These are phyloP conservation scores for Vulpes vulpes DNA, from an alignment of 2,113 vertebrate genomes.

Conservation along the genomic window DNA sequence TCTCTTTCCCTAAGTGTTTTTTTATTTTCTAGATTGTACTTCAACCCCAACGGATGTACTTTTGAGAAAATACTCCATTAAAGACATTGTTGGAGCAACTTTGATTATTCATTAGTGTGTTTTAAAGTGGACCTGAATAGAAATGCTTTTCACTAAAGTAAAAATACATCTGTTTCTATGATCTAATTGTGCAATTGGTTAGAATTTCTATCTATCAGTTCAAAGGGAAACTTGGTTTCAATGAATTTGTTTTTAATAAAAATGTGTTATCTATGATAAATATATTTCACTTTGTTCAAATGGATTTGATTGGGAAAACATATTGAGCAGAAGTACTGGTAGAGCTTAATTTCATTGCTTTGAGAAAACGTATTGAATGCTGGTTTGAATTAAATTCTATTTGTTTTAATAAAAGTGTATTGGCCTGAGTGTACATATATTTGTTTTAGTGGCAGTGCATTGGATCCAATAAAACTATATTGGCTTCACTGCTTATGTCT, in stretches of 20 bases:
- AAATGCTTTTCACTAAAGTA: constrained; percentile 79
- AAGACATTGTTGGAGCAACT: constrained; percentile 61
- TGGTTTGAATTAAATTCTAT: constrained; percentile 91
- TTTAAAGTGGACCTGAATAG: constrained; percentile 66
- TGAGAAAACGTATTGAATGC: constrained; percentile 86
- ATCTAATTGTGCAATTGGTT: constrained; percentile 79
- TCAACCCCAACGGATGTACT: constrained; percentile 54
- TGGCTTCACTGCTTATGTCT: constrained; percentile 91
- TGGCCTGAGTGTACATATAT: constrained; percentile 89
- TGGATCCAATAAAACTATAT: constrained; percentile 92
- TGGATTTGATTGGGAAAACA: constrained; percentile 87
- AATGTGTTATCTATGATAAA: constrained; percentile 87
- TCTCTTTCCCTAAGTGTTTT: constrained; percentile 18
- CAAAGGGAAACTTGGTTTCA: constrained; percentile 83
- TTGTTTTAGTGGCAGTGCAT: constrained; percentile 90
- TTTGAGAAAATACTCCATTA: constrained; percentile 67
- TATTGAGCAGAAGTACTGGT: constrained; percentile 85
- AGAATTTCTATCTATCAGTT: constrained; percentile 77
- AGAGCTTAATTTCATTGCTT: constrained; percentile 88
- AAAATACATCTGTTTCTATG: constrained; percentile 75
- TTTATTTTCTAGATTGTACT: constrained; percentile 21
- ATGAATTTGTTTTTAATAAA: constrained; percentile 89
- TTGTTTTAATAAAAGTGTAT: constrained; percentile 92
- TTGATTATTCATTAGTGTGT: constrained; percentile 66
- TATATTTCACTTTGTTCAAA: constrained; percentile 85